Percentiles rank a stretch among this genome's conserved stretches.
These are phyloP conservation scores for Hydrolagus affinis DNA, from an alignment of 2,113 vertebrate genomes.

Conservation along the genomic window DNA sequence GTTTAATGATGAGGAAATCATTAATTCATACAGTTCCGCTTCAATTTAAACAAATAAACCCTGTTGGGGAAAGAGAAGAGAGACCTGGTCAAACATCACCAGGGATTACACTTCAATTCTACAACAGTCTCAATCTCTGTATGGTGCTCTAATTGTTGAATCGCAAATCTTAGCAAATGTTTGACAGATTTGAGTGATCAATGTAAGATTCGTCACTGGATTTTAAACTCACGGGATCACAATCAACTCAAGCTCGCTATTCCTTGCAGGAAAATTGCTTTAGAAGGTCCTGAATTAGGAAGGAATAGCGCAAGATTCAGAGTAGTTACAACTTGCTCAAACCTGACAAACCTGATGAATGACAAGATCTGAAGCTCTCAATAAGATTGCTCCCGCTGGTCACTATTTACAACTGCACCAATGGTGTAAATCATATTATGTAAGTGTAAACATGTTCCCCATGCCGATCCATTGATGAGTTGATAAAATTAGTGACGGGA, in stretches of 20 bases:
- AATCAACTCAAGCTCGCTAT: background rate
- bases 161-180: background rate
- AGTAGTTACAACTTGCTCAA: no score
- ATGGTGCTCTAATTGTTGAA: background rate
- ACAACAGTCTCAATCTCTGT: no score
- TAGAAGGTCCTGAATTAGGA: no score
- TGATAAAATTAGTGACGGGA: no score
- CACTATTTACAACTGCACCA: no score
- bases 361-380: no score
- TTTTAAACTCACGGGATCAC: background rate
- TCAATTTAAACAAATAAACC: slow-evolving; percentile 9
- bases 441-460: no score
- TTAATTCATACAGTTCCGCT: slow-evolving; percentile 2
- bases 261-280: background rate
- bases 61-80: background rate
- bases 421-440: no score
- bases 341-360: no score
- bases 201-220: background rate
- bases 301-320: no score
- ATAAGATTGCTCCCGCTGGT: no score
- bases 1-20: slow-evolving; percentile 23
- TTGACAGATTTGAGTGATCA: background rate
- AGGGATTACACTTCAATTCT: background rate
- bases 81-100: background rate
- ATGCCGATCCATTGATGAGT: no score